These are phyloP conservation scores for Neodiprion virginianus DNA, from an alignment of 1,140 invertebrate species.

Conservation along the genomic window DNA sequence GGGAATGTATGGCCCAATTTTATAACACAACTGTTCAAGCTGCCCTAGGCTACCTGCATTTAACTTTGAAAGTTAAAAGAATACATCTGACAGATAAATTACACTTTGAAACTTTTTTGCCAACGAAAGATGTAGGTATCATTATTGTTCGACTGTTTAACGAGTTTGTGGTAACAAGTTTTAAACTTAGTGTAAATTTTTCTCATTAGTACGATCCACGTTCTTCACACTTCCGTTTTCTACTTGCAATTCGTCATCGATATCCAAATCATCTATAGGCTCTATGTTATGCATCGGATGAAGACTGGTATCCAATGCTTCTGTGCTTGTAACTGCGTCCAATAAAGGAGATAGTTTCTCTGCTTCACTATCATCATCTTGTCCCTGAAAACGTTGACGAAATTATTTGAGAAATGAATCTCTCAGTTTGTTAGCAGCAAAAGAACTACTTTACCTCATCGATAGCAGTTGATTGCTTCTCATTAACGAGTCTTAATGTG, in stretches of 20 bases:
- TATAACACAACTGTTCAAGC: background rate
- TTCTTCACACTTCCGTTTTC: conserved; percentile 46
- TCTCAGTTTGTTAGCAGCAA: conserved; percentile 2
- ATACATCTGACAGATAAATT: background rate
- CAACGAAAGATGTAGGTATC: too few species aligned
- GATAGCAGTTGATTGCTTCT: conserved; percentile 59
- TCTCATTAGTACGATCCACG: background rate
- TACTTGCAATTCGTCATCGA: conserved; percentile 52
- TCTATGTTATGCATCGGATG: conserved; percentile 52
- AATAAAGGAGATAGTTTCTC: conserved; percentile 80
- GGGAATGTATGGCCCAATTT: background rate
- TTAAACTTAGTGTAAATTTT: background rate
- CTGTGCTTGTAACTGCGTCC: conserved; percentile 62
- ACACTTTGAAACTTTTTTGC: background rate
- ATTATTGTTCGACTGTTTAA: background rate
- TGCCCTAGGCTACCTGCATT: background rate
- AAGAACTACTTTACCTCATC: conserved; percentile 56
- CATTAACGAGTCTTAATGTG: conserved; percentile 65
- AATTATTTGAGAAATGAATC: conserved; percentile 15
- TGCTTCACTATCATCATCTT: conserved; percentile 81
- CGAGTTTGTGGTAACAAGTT: background rate
- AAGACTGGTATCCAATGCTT: conserved; percentile 45
- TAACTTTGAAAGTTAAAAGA: background rate
- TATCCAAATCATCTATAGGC: conserved; percentile 51
- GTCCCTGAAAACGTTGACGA: conserved; percentile 45